These are phyloP conservation scores for Panagrolaimus sp. DNA, from an alignment of 1,140 invertebrate genomes.

Conservation along the genomic window DNA sequence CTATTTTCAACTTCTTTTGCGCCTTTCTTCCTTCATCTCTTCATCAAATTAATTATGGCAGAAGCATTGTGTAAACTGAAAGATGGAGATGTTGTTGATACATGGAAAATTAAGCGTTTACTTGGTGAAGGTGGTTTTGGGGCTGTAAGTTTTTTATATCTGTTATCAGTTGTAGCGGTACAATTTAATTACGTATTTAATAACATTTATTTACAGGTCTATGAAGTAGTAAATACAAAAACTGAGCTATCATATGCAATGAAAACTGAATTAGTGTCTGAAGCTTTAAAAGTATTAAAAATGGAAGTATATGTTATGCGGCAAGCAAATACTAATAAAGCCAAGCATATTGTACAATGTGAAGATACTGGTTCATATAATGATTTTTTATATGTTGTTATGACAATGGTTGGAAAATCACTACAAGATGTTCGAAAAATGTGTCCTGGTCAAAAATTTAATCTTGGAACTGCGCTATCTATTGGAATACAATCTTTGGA, in stretches of 20 bases:
- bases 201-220: neutral
- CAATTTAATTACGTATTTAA: too few relatives aligned
- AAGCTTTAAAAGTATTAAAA: slow-evolving; percentile 18
- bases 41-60: neutral
- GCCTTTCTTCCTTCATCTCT: too few relatives aligned
- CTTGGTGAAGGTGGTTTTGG: slow-evolving; percentile 8
- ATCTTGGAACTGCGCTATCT: slow-evolving; percentile 41
- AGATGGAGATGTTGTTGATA: neutral
- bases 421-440: slow-evolving; percentile 33
- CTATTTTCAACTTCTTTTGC: too few relatives aligned
- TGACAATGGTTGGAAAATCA: slow-evolving; percentile 42
- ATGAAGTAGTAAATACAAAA: slow-evolving; percentile 17
- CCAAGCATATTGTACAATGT: slow-evolving; percentile 17
- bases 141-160: neutral
- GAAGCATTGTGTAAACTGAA: neutral
- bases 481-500: slow-evolving; percentile 42
- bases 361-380: slow-evolving; percentile 17
- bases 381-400: slow-evolving; percentile 41
- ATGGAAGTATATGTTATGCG: slow-evolving; percentile 21
- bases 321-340: neutral
- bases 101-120: neutral
- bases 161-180: too few relatives aligned
- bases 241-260: slow-evolving; percentile 14
- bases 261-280: slow-evolving; percentile 14
- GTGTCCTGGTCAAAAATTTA: slow-evolving; percentile 34